Base-by-base conservation (phyloP, 2,888 invertebrate species). In the Sycophila texana region DNA sequence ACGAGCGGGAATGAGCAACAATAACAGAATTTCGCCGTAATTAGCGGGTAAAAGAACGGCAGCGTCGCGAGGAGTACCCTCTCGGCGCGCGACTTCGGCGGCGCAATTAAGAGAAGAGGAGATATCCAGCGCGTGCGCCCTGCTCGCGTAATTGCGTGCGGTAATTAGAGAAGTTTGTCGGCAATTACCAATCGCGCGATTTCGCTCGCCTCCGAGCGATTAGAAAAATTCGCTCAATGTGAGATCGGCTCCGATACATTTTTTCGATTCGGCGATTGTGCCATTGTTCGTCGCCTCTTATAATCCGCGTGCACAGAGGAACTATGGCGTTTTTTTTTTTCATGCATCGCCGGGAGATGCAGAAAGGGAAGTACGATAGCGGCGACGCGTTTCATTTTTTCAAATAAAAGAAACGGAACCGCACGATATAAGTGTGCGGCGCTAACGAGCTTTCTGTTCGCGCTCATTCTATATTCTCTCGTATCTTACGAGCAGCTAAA, bases 101-200 rank as follows among this genome's bases (percentile, higher is more conserved):
- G 58, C 22, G 85, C 88, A 87, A 89, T 88, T 87, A 87, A 87
- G 84, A 84, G n/a, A 85, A 83, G 84, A 86, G 86, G 1, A 26
- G 26, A 26, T 26, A 86, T 87, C 84, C 85, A 84, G 86, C 82
- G 79, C 77, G 79, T 77, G 65, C 51, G 66, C 70, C 55, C 57
- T 72, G 60, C 65, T 61, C 51, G 63, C 57, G 53, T 71, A 75
- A 76, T 76, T 68, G 55, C 77, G 72, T 60, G 74, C 74, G 77
- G 77, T 82, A 79, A 79, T 89, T 89, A 88, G 86, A 86, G 84
- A 86, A 84, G 86, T 86, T 88, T 88, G 86, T 86, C 86, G 86
- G 86, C 86, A 88, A 87, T 87, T 86, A 87, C 85, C 85, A 5
- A 51, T 61, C 20, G 53, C 16, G 47, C 16, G 13, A 55, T 39